Percentiles rank a stretch among this genome's conserved stretches.
These are phyloP conservation scores for Dasysyrphus tricinctus DNA, from an alignment of 2,888 invertebrate genomes.

Conservation along the genomic window DNA sequence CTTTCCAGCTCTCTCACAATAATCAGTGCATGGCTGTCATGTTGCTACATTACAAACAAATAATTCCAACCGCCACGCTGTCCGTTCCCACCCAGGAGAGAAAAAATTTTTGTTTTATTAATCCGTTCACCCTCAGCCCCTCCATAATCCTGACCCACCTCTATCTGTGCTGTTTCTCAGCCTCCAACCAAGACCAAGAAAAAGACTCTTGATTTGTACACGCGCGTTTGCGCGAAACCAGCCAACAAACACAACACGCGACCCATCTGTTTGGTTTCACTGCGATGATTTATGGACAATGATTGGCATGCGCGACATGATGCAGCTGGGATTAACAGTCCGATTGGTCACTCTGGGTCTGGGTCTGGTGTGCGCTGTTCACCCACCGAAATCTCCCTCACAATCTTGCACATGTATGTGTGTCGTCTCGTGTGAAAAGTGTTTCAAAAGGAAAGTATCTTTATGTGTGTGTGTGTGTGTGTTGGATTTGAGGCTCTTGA, in stretches of 20 bases:
- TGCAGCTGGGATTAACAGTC: constrained; percentile 56
- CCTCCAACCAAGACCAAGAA: constrained; percentile 1
- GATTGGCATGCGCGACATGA: constrained; percentile 68
- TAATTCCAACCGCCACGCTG: constrained; percentile 55
- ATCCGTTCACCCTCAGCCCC: constrained; percentile 21
- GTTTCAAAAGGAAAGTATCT: constrained; percentile 51
- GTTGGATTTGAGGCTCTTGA: background rate
- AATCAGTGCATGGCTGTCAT: constrained; percentile 72
- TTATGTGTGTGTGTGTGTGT: background rate
- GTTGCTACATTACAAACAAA: constrained; percentile 66
- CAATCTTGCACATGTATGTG: constrained; percentile 13
- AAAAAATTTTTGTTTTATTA: constrained; percentile 54
- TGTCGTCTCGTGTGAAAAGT: constrained; percentile 57
- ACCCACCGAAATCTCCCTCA: constrained; percentile 29
- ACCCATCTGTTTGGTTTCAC: constrained; percentile 54
- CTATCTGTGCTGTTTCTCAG: background rate
- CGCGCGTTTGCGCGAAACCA: constrained; percentile 50
- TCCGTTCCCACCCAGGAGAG: constrained; percentile 55
- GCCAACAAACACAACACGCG: constrained; percentile 56
- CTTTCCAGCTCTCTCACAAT: constrained; percentile 28
- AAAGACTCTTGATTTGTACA: constrained; percentile 59
- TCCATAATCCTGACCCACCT: background rate
- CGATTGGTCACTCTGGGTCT: constrained; percentile 33
- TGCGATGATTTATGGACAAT: constrained; percentile 70
- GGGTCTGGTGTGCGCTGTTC: background rate